Percentiles rank a stretch among this genome's conserved stretches.
Conservation (phyloP, 1,140 invertebrate genomes). For the Atta colombica region DNA sequence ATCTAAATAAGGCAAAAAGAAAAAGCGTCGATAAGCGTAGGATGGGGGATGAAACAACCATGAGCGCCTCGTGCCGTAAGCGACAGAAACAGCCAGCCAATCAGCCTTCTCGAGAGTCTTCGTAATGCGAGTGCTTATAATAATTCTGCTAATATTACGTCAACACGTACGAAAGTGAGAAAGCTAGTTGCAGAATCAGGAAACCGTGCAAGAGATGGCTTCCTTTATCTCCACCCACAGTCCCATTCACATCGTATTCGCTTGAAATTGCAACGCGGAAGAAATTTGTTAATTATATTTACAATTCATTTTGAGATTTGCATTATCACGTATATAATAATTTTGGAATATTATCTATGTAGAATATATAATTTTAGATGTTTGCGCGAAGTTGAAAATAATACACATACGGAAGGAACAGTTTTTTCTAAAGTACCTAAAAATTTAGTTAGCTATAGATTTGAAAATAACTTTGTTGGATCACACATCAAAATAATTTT, state of each 20-base stretch:
- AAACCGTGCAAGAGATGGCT: constrained; percentile 14
- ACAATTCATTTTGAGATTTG: not conserved
- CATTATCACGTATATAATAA: not conserved
- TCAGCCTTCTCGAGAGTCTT: constrained; percentile 6
- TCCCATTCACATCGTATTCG: constrained; percentile 13
- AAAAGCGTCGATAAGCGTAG: constrained; percentile 24
- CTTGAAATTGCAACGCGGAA: constrained; percentile 13
- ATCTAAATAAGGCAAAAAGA: constrained; percentile 29
- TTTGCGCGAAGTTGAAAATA: no score
- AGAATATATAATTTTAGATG: not conserved
- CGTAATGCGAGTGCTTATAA: constrained; percentile 21
- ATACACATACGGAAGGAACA: no score
- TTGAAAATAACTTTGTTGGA: no score
- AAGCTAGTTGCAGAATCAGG: not conserved
- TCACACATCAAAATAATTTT: no score
- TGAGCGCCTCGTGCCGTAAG: not conserved
- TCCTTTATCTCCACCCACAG: not conserved
- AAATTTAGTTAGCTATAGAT: no score
- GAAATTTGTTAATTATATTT: constrained; percentile 36
- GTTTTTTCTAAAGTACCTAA: no score
- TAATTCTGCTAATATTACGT: constrained; percentile 52
- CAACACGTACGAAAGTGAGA: constrained; percentile 36
- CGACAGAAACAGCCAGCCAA: constrained; percentile 22
- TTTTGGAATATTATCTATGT: not conserved
- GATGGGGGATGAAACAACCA: constrained; percentile 48